These are phyloP conservation scores for Lithobates sylvaticus DNA, from an alignment of 2,797 vertebrate genomes.

Conservation along the genomic window DNA sequence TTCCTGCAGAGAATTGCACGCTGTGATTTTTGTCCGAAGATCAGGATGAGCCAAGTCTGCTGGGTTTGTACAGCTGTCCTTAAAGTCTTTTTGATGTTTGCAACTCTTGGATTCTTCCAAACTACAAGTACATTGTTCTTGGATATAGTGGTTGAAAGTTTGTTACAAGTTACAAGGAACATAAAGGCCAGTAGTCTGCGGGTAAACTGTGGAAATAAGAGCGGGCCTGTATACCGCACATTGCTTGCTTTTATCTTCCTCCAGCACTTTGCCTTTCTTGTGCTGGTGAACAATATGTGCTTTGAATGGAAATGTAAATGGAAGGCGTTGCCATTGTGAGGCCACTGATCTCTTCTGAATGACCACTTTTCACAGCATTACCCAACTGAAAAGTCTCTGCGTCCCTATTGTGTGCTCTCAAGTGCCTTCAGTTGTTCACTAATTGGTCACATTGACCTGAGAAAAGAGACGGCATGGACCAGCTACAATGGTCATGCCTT, in stretches of 20 bases:
- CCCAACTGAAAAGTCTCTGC: constrained; percentile 6
- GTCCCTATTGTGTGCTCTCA: not conserved
- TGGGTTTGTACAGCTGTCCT: too few relatives aligned
- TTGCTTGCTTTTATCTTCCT: not conserved
- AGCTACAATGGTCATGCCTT: not conserved
- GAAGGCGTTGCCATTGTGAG: constrained; percentile 4
- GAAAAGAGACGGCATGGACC: not conserved
- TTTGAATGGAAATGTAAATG: constrained; percentile 28
- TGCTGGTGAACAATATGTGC: constrained; percentile 1
- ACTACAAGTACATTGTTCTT: too few relatives aligned
- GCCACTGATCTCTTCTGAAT: constrained; percentile 7
- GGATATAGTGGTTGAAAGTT: too few relatives aligned
- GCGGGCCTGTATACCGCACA: not conserved
- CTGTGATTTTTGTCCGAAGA: too few relatives aligned
- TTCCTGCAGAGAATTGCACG: too few relatives aligned
- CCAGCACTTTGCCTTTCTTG: constrained; percentile 4
- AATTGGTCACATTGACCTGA: constrained; percentile 47
- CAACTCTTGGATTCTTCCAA: too few relatives aligned
- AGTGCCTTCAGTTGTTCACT: constrained; percentile 22
- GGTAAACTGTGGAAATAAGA: not conserved
- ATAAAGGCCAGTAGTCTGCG: not conserved
- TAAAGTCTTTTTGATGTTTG: too few relatives aligned
- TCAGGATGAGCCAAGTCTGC: too few relatives aligned
- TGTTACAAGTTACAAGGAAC: not conserved
- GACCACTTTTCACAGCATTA: constrained; percentile 7